A percentile compares a stretch with the other conserved stretches of the same genome.
Evolutionary conservation across 1,140 invertebrate species (phyloP).

Genomic region (Vanessa atalanta): DNA sequence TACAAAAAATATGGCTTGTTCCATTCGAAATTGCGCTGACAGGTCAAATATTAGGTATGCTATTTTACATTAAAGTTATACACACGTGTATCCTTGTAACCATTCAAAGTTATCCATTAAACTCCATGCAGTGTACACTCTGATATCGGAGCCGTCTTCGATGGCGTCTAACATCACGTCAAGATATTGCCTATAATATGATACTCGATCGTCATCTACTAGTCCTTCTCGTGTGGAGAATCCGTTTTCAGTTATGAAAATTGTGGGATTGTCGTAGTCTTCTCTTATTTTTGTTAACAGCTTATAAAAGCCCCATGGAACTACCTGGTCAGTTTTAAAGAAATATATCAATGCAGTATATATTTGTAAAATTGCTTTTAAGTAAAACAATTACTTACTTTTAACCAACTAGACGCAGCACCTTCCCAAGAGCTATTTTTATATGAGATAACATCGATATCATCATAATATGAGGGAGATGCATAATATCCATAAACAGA

Average conservation of each 20-base stretch:
- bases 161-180: slow-evolving; percentile 61
- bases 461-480: slow-evolving; percentile 54
- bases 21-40: no score
- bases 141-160: slow-evolving; percentile 64
- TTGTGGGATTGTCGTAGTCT: slow-evolving; percentile 58
- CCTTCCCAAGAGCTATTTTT: slow-evolving; percentile 41
- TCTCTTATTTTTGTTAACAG: slow-evolving; percentile 55
- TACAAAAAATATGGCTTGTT: no score
- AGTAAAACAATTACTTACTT: slow-evolving; percentile 33
- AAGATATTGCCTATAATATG: slow-evolving; percentile 76
- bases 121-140: slow-evolving; percentile 83
- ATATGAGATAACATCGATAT: slow-evolving; percentile 41
- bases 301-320: slow-evolving; percentile 60
- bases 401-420: slow-evolving; percentile 41
- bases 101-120: slow-evolving; percentile 86
- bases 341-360: neutral
- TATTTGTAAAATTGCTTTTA: neutral
- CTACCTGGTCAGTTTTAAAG: slow-evolving; percentile 32
- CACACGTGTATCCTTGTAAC: slow-evolving; percentile 63
- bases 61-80: neutral
- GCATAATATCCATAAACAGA: slow-evolving; percentile 35
- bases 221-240: slow-evolving; percentile 50
- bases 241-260: slow-evolving; percentile 73
- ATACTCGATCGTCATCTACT: slow-evolving; percentile 58
- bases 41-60: no score